Percentiles rank a stretch among this genome's conserved stretches.
Conservation (phyloP, 2,797 vertebrate genomes). For the Aselliscus stoliczkanus region DNA sequence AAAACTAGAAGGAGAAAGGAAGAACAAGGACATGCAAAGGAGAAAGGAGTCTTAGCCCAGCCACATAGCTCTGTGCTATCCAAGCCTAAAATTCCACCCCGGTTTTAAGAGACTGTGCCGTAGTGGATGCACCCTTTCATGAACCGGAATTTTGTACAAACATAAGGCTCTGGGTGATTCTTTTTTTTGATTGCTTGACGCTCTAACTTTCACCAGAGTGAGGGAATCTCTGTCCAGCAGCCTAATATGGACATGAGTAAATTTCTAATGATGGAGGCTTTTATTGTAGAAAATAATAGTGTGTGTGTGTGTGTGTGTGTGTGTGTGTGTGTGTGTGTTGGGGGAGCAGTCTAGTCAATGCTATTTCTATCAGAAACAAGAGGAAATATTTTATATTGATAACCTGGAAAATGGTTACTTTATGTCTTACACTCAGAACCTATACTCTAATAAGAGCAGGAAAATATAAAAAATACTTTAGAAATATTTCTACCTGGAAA, state of each 20-base stretch:
- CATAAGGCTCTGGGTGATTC: neutral
- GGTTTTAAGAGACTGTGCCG: neutral
- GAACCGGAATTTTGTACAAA: neutral
- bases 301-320: neutral
- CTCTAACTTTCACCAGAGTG: neutral
- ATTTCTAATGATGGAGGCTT: neutral
- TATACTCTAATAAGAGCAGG: neutral
- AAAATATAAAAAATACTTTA: neutral
- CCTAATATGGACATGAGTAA: neutral
- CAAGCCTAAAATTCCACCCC: neutral
- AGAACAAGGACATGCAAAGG: neutral
- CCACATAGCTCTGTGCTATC: neutral
- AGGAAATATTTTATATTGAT: neutral
- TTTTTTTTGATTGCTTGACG: neutral
- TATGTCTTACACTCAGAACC: neutral
- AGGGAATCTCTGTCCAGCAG: neutral
- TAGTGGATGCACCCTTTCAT: neutral
- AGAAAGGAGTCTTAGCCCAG: neutral
- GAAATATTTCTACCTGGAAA: neutral
- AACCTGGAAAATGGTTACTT: neutral
- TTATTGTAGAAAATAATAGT: neutral
- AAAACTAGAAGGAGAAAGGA: neutral
- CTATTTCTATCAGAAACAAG: neutral
- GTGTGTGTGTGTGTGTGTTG: neutral
- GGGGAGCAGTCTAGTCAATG: neutral